Base-by-base conservation (phyloP, 2,113 vertebrate species). In the Sinocyclocheilus anophthalmus region DNA sequence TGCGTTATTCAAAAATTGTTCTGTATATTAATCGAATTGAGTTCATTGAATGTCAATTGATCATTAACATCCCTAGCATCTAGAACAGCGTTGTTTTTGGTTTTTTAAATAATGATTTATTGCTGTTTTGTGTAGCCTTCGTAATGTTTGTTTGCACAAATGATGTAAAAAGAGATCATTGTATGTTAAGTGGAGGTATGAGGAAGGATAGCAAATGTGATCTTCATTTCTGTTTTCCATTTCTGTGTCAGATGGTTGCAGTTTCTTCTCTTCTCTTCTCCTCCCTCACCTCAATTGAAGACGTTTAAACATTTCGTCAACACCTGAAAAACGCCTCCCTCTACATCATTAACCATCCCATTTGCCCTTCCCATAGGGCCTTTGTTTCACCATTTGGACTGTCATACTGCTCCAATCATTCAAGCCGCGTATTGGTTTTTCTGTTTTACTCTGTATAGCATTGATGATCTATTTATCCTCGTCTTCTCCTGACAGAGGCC, bases 401-500 rank as follows among this genome's bases (percentile, higher is more conserved):
- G 33, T 53, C 57, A 12, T 33, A 33, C n/a, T 57, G 3, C 50
- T 30, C 3, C 8, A 33, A 33, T 78, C 11, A 16, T 12, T 12
- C 72, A 48, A 3, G 4, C 0, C 0, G 12, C 48, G 13, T 50
- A 50, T 50, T n/a, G n/a, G 48, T 50, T 13, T 13, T 50, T 13
- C 48, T 1, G n/a, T 18, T n/a, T n/a, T 70, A 65, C 59, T 55
- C n/a, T n/a, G 83, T 12, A 24, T 42, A 7, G 9, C 18, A 2
- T 55, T n/a, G n/a, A n/a, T n/a, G n/a, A n/a, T n/a, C n/a, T 42
- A 22, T 53, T 42, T 65, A 2, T 42, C 77, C 20, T 48, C 48
- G n/a, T 30, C n/a, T 57, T 84, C 39, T 75, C 69, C 55, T 48
- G 90, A 59, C 94, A 98, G 97, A 99, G 95, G 97, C 97, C 89